A percentile compares a stretch with the other conserved stretches of the same genome.
phyloP scores from a whole-genome alignment of 92 coral and sea anemone genomes.

The Hydrozoanthus gracilis region DNA sequence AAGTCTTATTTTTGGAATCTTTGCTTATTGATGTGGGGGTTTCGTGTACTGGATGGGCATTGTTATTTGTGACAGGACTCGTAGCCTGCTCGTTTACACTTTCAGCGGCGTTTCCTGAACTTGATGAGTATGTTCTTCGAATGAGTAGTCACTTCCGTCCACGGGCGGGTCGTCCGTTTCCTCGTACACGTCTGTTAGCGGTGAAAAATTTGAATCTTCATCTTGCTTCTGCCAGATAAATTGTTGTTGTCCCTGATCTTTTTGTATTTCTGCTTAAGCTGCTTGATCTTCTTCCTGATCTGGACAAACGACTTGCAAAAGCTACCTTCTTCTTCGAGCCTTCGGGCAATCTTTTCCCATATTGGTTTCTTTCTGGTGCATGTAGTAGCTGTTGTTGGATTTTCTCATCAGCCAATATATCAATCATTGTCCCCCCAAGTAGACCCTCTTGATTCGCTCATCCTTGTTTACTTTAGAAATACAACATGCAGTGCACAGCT shows the following conservation, averaged over 20 bases:
- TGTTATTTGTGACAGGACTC: conserved; percentile 29
- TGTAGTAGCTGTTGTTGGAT: conserved; percentile 20
- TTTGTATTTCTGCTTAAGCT: conserved; percentile 21
- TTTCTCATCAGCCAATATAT: conserved; percentile 30
- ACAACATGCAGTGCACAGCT: conserved; percentile 5
- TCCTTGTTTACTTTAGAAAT: conserved; percentile 8
- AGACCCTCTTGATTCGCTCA: conserved; percentile 33
- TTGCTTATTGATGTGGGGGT: conserved; percentile 20
- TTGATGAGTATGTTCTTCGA: conserved; percentile 2
- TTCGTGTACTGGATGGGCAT: conserved; percentile 7
- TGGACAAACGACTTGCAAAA: conserved; percentile 14
- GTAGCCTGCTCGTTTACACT: conserved; percentile 17
- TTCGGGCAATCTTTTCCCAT: conserved; percentile 22
- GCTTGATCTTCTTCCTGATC: conserved; percentile 22
- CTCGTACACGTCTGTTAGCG: conserved; percentile 20
- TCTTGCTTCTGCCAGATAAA: conserved; percentile 16
- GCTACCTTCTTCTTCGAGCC: conserved; percentile 19
- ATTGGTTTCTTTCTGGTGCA: conserved; percentile 26
- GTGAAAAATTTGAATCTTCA: conserved; percentile 3
- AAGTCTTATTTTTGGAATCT: not conserved
- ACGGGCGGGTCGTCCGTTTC: conserved; percentile 13
- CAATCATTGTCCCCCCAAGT: conserved; percentile 18
- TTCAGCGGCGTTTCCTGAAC: conserved; percentile 28
- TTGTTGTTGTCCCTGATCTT: not conserved
- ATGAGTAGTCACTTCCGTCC: conserved; percentile 10